Evolutionary conservation across 2,888 invertebrate species (phyloP), one percentile per base, ranked within the genome.

Genomic region (Callimorpha dominula): DNA sequence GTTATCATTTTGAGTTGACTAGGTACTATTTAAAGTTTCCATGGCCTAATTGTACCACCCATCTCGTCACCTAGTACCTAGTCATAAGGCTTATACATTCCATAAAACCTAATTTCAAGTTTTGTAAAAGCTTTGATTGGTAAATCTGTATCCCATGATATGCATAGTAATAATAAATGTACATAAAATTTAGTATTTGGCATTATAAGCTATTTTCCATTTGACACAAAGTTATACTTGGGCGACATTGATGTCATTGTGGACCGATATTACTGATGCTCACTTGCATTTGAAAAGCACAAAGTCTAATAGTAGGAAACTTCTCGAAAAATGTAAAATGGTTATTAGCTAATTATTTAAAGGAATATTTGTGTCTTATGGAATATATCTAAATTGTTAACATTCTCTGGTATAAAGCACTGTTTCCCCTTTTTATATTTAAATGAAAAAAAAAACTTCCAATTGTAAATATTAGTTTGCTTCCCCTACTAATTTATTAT

Each of bases 401-500:
- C 77, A 76, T 78, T 83, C 78, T 82, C 75, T 78, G 80, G 76
- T 83, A 78, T 79, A 81, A 82, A 78, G 78, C 84, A 81, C 78
- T 75, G 73, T 80, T 81, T 50, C 77, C 78, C 79, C 76, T 72
- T 81, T 31, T 70, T 80, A 77, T 67, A 79, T 76, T 77, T 77
- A 78, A 78, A 1, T 31, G 31, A 74, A 72, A 72, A 75, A 69
- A 74, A 80, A 78, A 74, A 82, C 76, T 78, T 81, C 75, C 81
- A 89, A 88, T 90, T 95, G 95, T 95, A 95, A 95, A 95, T 95
- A 95, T 93, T 92, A 91, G 90, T 93, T 93, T 89, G 94, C 92
- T 94, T 93, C 86, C 88, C 88, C 89, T 90, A 89, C 88, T 94
- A 90, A 93, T 92, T 93, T 93, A 94, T 93, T 94, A 85, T 91